Evolutionary conservation across 1,140 invertebrate genomes (phyloP).

Genomic region (Asbolus verrucosus): DNA sequence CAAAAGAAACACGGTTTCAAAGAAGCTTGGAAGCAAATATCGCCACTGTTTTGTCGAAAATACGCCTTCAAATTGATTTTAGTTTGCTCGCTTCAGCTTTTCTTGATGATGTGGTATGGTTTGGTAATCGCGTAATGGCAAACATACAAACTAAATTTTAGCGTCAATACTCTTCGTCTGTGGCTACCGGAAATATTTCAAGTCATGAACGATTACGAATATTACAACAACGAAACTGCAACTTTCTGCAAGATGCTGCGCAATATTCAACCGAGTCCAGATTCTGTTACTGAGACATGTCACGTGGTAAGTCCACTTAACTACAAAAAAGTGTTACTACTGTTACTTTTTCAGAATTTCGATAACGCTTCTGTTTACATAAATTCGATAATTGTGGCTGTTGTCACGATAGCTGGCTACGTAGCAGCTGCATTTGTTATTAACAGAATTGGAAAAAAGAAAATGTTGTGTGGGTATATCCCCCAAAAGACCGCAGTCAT

Average conservation of each 20-base stretch:
- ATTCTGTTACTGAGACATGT: slow-evolving; percentile 24
- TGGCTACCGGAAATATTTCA: slow-evolving; percentile 76
- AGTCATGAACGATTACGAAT: slow-evolving; percentile 64
- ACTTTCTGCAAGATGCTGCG: slow-evolving; percentile 56
- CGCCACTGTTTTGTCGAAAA: slow-evolving; percentile 49
- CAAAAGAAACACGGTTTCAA: slow-evolving; percentile 45
- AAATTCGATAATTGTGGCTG: slow-evolving; percentile 64
- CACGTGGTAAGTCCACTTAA: slow-evolving; percentile 12
- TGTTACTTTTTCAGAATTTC: slow-evolving; percentile 50
- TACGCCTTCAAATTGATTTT: slow-evolving; percentile 52
- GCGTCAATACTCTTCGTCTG: slow-evolving; percentile 68
- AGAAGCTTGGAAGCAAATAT: slow-evolving; percentile 52
- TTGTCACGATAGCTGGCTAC: slow-evolving; percentile 64
- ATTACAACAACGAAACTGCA: slow-evolving; percentile 36
- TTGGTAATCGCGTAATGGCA: no score
- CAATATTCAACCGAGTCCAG: slow-evolving; percentile 39
- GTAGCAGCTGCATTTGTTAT: slow-evolving; percentile 63
- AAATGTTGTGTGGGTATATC: slow-evolving; percentile 50
- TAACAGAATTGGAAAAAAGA: slow-evolving; percentile 63
- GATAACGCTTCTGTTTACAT: slow-evolving; percentile 51
- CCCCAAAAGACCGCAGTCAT: background rate
- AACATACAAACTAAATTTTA: slow-evolving; percentile 54
- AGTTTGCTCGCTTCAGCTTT: slow-evolving; percentile 52
- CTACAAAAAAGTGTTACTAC: no score
- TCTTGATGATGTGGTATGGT: slow-evolving; percentile 56